Evolutionary conservation across 2,888 invertebrate species (phyloP), one percentile per base, ranked within the genome.

Genomic region (Xestia ashworthii): DNA sequence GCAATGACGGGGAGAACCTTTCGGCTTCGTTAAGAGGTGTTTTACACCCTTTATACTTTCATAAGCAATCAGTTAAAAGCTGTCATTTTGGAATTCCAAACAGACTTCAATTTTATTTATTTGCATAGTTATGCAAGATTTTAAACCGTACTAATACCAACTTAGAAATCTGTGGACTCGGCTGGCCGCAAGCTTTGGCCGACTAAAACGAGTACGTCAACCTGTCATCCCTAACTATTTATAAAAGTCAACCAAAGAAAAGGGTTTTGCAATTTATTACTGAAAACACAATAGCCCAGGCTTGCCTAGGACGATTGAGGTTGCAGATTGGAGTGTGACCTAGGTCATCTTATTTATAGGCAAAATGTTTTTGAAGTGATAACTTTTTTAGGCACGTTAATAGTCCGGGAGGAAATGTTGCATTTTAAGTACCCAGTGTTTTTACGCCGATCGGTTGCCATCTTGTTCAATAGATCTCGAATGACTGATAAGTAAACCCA

Each of bases 191-290:
- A 12, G 50, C 41, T 53, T 9, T 9, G 6, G 22, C 8, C 44
- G 9, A 55, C 6, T 38, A 50, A 58, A 69, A 65, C 46, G 50
- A 69, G 22, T 9, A 4, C n/a, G 65, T 69, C 80, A 60, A 65
- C n/a, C 44, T 76, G 80, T 76, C 77, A 46, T 32, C 65, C 55
- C 64, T 0, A 12, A 77, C 78, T 76, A 80, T 80, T 76, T 66
- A 82, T 77, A 82, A 82, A 77, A 58, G 80, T 82, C 78, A 6
- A 3, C 3, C 3, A 19, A 69, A 50, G 69, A 77, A 75, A 80
- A 69, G 58, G 83, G 69, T 76, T 68, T 55, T 11, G 41, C 48
- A 16, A 80, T 80, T 80, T 82, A 65, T 80, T 53, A 69, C 25
- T 65, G 14, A 6, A 62, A 75, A 32, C 72, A 72, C 83, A 82